phyloP scores from a whole-genome alignment of 2,113 vertebrate species.

The Cromileptes altivelis region DNA sequence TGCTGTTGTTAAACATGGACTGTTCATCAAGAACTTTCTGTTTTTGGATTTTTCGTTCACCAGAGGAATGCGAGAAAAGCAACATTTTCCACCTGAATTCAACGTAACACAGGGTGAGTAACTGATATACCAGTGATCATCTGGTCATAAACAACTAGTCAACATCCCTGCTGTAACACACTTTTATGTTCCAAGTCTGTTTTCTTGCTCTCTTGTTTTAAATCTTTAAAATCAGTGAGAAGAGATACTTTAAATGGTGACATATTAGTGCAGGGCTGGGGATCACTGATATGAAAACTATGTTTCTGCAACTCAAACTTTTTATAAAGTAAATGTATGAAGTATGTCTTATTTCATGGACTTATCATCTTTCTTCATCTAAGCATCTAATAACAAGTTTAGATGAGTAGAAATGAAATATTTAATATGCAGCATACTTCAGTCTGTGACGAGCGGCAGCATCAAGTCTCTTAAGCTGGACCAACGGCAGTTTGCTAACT shows the following conservation, averaged over 20 bases:
- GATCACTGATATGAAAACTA: not conserved
- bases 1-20: too few species aligned
- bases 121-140: too few species aligned
- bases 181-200: not conserved
- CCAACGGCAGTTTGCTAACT: constrained; percentile 87
- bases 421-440: constrained; percentile 75
- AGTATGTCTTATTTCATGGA: not conserved
- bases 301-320: constrained; percentile 3
- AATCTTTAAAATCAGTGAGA: not conserved
- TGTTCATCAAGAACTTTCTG: too few species aligned
- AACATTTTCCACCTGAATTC: too few species aligned
- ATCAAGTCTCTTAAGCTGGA: constrained; percentile 89
- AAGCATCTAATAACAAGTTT: not conserved
- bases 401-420: not conserved
- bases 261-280: not conserved
- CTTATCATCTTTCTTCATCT: not conserved
- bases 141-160: too few species aligned
- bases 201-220: not conserved
- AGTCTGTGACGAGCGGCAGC: constrained; percentile 91
- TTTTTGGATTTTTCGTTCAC: too few species aligned
- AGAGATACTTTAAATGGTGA: not conserved
- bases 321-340: not conserved
- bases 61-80: too few species aligned
- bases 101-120: too few species aligned
- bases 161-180: not conserved